These are phyloP conservation scores for Colinus virginianus DNA, from an alignment of 2,113 vertebrate species.

Conservation along the genomic window DNA sequence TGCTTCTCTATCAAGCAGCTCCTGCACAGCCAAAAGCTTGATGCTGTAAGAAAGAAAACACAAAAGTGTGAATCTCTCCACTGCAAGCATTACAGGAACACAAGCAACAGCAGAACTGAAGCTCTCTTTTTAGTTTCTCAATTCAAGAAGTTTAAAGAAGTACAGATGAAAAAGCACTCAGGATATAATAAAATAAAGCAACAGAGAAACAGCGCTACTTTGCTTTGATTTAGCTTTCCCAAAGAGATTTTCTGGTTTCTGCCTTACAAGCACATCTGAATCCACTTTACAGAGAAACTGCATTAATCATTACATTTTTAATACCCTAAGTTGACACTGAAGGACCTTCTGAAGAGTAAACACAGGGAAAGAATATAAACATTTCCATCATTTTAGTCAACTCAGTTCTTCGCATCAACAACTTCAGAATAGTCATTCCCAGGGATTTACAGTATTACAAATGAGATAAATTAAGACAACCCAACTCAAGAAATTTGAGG, in stretches of 20 bases:
- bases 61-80: constrained; percentile 16
- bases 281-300: not conserved
- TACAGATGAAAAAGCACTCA: not conserved
- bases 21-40: constrained; percentile 96
- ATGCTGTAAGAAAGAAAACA: constrained; percentile 83
- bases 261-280: not conserved
- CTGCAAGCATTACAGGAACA: not conserved
- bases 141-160: not conserved
- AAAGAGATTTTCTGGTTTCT: not conserved
- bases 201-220: not conserved
- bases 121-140: not conserved
- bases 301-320: not conserved
- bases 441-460: not conserved
- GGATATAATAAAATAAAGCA: not conserved
- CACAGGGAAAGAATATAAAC: not conserved
- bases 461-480: not conserved
- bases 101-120: not conserved
- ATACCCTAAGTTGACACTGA: not conserved
- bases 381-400: not conserved
- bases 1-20: constrained; percentile 90
- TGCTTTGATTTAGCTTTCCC: not conserved
- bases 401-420: not conserved
- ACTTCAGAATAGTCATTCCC: not conserved
- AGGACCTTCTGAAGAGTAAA: not conserved
- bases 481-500: not conserved